Evolutionary conservation across 2,888 invertebrate species (phyloP), one percentile per base, ranked within the genome.

Genomic region (Drosophila nigricruria): DNA sequence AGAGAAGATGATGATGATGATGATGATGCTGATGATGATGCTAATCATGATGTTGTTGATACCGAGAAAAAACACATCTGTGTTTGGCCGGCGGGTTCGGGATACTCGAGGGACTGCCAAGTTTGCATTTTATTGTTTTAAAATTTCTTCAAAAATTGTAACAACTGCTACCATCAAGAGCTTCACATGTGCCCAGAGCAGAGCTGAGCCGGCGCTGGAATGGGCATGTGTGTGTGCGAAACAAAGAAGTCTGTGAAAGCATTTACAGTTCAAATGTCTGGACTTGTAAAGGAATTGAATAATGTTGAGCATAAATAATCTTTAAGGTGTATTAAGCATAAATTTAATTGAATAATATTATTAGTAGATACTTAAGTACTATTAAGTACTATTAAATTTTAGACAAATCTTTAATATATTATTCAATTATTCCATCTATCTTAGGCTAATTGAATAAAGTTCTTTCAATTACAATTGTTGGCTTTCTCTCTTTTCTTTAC

Each of bases 111-210:
- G 32, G 45, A 12, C 38, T 38, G 49, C 42, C 58, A 16, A 32
- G 25, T 34, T n/a, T 49, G 47, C 25, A 18, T 38, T 58, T 56
- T 66, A 73, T 86, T 84, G 73, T 79, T 73, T 88, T 62, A 70
- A 79, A 77, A 66, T 80, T 73, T 63, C 52, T 57, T 58, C 43
- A 40, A 81, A 81, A 82, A 67, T 61, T 67, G 52, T 62, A 70
- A 73, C 72, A 81, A 66, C 72, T 75, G 77, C 53, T 70, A 60
- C 52, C 67, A 63, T 56, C 58, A 66, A 62, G 61, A 75, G 59
- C 59, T 66, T 45, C 43, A 65, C 67, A 34, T 47, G 23, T 30
- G 38, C 23, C 12, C 1, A 47, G n/a, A 16, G 14, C 25, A 3
- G 20, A 34, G 25, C 4, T 1, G 2, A 25, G 3, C 18, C n/a